Evolutionary conservation across 2,888 invertebrate genomes (phyloP).

Genomic region (Parelbella ahira): DNA sequence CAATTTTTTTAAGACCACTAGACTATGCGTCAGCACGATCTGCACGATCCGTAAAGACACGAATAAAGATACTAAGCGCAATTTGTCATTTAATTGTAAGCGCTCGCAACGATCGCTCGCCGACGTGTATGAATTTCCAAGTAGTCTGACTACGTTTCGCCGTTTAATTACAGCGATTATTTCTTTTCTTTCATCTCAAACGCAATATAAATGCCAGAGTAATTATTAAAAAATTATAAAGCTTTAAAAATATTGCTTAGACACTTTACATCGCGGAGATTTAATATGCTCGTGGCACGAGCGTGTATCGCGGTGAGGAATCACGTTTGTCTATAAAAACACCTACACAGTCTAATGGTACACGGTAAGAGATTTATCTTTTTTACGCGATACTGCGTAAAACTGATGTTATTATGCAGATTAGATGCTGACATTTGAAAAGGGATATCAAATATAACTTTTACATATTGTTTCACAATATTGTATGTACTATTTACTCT

Average conservation of each 20-base stretch:
- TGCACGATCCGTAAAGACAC: slow-evolving; percentile 33
- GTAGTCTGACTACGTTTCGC: slow-evolving; percentile 28
- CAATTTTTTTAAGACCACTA: slow-evolving; percentile 19
- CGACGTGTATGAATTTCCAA: slow-evolving; percentile 26
- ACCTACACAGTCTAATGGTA: too few species aligned
- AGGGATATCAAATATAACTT: too few species aligned
- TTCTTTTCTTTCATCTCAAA: slow-evolving; percentile 28
- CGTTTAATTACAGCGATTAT: slow-evolving; percentile 31
- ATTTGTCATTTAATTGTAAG: slow-evolving; percentile 27
- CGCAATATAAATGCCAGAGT: slow-evolving; percentile 23
- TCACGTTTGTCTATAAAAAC: too few species aligned
- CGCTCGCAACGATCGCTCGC: slow-evolving; percentile 18
- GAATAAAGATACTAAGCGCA: slow-evolving; percentile 38
- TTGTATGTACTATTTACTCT: too few species aligned
- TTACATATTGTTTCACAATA: too few species aligned
- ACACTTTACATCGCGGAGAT: slow-evolving; percentile 14
- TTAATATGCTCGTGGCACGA: slow-evolving; percentile 14
- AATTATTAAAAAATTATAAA: slow-evolving; percentile 23
- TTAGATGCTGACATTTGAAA: too few species aligned
- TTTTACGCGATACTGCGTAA: too few species aligned
- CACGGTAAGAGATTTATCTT: too few species aligned
- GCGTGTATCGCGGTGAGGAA: too few species aligned
- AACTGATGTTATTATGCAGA: too few species aligned
- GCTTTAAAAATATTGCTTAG: slow-evolving; percentile 20
- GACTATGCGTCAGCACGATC: slow-evolving; percentile 39